Evolutionary conservation across 2,797 vertebrate species (phyloP).

Genomic region (Mormyrus proboscirostris): DNA sequence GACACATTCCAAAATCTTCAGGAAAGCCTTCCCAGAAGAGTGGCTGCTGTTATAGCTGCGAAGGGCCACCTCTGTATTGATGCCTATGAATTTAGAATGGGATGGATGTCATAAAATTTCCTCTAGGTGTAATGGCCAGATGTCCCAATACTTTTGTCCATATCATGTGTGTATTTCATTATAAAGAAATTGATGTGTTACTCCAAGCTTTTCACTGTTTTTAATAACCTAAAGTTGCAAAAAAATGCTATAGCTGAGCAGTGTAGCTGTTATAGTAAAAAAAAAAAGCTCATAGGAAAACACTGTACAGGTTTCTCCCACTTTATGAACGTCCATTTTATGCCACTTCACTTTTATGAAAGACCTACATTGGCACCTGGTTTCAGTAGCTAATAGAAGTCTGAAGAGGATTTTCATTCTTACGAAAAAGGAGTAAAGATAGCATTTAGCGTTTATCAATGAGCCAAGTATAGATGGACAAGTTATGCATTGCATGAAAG

Average conservation of each 20-base stretch:
- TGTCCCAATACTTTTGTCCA: background rate
- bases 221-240: background rate
- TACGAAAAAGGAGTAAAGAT: background rate
- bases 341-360: background rate
- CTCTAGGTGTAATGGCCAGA: background rate
- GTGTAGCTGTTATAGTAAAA: background rate
- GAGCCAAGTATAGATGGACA: background rate
- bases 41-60: background rate
- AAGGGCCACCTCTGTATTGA: background rate
- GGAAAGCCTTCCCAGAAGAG: background rate
- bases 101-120: background rate
- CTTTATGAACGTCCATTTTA: background rate
- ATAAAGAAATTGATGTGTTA: background rate
- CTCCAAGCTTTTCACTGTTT: background rate
- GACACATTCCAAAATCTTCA: background rate
- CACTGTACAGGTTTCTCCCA: background rate
- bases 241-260: background rate
- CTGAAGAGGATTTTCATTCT: background rate
- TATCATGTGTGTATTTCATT: background rate
- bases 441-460: background rate
- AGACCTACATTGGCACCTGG: background rate
- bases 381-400: background rate
- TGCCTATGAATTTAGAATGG: background rate
- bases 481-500: background rate
- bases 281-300: background rate